A percentile compares a stretch with the other conserved stretches of the same genome.
phyloP scores from a whole-genome alignment of 2,797 vertebrate genomes.

The Hybognathus amarus region DNA sequence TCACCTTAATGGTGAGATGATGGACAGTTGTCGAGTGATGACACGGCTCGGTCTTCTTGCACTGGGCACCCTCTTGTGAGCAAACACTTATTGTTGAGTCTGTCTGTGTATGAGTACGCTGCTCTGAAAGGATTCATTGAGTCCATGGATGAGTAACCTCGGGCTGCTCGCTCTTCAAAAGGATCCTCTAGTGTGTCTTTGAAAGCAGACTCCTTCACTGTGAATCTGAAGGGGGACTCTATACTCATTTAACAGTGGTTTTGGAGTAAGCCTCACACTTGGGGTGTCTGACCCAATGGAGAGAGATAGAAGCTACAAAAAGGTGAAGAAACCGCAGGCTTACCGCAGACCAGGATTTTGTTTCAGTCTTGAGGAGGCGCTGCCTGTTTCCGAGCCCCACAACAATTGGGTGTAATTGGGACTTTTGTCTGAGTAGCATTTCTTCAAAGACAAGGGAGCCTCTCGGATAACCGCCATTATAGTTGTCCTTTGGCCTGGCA shows the following conservation, averaged over 20 bases:
- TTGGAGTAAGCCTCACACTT: conserved; percentile 53
- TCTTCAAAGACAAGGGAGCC: conserved; percentile 67
- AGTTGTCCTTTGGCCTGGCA: conserved; percentile 67
- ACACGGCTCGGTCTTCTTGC: conserved; percentile 54
- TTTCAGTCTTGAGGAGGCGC: conserved; percentile 67
- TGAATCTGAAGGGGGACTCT: conserved; percentile 52
- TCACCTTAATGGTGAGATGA: conserved; percentile 63
- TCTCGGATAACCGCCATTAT: conserved; percentile 72
- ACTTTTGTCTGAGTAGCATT: conserved; percentile 64
- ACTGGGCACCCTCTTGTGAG: conserved; percentile 65
- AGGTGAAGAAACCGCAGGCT: conserved; percentile 66
- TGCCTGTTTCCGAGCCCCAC: conserved; percentile 63
- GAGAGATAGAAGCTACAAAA: conserved; percentile 50
- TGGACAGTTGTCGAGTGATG: conserved; percentile 64
- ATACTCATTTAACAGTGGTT: conserved; percentile 57
- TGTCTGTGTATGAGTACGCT: conserved; percentile 58
- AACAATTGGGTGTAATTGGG: conserved; percentile 78
- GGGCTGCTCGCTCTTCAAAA: conserved; percentile 54
- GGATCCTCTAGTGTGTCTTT: conserved; percentile 56
- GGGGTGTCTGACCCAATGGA: conserved; percentile 53
- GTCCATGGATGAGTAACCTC: conserved; percentile 59
- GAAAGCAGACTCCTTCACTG: conserved; percentile 57
- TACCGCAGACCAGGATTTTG: conserved; percentile 69
- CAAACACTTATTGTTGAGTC: conserved; percentile 69
- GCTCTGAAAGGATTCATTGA: conserved; percentile 70